Evolutionary conservation across 1,140 invertebrate genomes (phyloP).

Genomic region (Drosophila pandora): DNA sequence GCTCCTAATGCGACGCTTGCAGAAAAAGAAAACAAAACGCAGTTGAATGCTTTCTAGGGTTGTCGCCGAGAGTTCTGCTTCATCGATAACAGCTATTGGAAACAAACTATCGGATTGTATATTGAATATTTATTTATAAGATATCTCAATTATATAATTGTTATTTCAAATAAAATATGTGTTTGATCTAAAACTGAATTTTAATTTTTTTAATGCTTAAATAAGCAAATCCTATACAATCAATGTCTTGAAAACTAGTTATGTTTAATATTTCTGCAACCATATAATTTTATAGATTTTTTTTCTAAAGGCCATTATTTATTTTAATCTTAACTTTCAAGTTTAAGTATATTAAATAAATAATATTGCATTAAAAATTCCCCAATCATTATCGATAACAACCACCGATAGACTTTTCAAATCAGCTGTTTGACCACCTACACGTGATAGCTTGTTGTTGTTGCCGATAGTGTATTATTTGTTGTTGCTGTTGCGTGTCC

Average conservation of each 20-base stretch:
- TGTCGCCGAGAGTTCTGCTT: conserved; percentile 26
- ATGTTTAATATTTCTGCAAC: too few relatives aligned
- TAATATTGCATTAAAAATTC: not conserved
- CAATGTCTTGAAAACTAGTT: too few relatives aligned
- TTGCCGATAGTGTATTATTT: conserved; percentile 9
- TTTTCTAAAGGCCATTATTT: too few relatives aligned
- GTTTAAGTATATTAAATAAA: not conserved
- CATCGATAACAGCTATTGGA: conserved; percentile 8
- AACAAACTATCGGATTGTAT: not conserved
- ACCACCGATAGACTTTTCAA: not conserved
- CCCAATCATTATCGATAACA: conserved; percentile 21
- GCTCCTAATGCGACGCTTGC: conserved; percentile 40
- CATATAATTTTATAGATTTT: too few relatives aligned
- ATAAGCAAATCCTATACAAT: not conserved
- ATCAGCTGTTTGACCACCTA: conserved; percentile 29
- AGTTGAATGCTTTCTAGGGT: conserved; percentile 45
- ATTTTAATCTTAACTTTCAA: too few relatives aligned
- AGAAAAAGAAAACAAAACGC: conserved; percentile 40
- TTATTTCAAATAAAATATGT: not conserved
- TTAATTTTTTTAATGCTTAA: not conserved
- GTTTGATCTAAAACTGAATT: too few relatives aligned
- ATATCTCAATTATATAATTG: not conserved
- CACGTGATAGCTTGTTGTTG: conserved; percentile 61
- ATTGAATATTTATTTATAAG: too few relatives aligned
- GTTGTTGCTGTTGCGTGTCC: conserved; percentile 35